phyloP scores from a whole-genome alignment of 2,888 invertebrate genomes.

The Pyralis farinalis region DNA sequence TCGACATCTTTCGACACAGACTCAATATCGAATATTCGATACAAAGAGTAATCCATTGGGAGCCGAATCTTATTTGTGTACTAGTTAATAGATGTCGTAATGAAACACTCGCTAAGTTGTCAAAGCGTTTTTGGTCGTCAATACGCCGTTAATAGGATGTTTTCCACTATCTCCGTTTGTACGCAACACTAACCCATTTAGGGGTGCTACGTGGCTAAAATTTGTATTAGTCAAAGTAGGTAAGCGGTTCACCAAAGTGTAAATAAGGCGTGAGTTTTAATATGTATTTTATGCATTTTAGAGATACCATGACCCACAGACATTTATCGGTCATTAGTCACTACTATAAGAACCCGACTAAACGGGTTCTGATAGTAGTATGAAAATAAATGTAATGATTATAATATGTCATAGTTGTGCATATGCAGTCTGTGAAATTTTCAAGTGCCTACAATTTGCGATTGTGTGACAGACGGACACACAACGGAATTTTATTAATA shows the following conservation, averaged over 20 bases:
- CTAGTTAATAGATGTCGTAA: slow-evolving; percentile 14
- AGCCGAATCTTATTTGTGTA: slow-evolving; percentile 19
- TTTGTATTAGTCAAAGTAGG: neutral
- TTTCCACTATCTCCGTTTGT: slow-evolving; percentile 21
- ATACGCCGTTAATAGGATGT: slow-evolving; percentile 21
- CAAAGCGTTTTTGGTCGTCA: slow-evolving; percentile 12
- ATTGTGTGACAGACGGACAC: no score
- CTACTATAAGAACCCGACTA: no score
- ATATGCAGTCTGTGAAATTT: no score
- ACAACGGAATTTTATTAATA: no score
- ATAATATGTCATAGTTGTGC: no score
- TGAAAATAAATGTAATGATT: no score
- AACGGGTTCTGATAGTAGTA: no score
- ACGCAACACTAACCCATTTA: slow-evolving; percentile 14
- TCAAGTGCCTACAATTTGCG: no score
- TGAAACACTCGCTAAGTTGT: slow-evolving; percentile 10
- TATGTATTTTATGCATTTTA: neutral
- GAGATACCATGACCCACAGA: no score
- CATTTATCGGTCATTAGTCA: no score
- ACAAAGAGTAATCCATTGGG: slow-evolving; percentile 21
- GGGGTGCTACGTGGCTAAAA: slow-evolving; percentile 4
- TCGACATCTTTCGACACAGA: slow-evolving; percentile 22
- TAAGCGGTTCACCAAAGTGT: neutral
- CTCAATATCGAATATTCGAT: slow-evolving; percentile 11
- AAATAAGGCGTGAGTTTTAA: neutral